phyloP scores from a whole-genome alignment of 1,140 invertebrate genomes.

The Oedothorax gibbosus region DNA sequence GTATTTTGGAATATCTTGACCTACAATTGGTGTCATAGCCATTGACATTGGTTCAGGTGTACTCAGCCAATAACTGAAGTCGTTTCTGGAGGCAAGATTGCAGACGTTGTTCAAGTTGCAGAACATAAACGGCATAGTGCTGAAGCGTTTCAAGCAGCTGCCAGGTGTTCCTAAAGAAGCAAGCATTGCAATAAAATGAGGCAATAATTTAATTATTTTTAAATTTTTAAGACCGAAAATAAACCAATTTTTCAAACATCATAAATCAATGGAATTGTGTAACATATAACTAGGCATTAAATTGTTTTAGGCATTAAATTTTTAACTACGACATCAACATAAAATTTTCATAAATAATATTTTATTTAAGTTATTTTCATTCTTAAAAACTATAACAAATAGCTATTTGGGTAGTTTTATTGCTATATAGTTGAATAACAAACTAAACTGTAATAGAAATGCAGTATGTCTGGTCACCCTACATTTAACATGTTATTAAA shows the following conservation, averaged over 20 bases:
- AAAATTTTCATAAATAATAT: no score
- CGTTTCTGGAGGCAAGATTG: conserved; percentile 89
- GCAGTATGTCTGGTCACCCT: no score
- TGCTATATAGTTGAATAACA: no score
- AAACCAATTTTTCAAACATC: not conserved
- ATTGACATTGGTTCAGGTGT: conserved; percentile 89
- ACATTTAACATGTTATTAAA: no score
- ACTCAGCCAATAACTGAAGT: conserved; percentile 95
- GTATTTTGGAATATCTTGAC: conserved; percentile 83
- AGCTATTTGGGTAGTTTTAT: no score
- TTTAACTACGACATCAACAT: no score
- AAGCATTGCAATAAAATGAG: not conserved
- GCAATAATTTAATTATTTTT: no score
- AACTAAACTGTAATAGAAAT: no score
- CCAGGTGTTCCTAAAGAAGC: conserved; percentile 74
- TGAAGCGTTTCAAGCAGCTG: conserved; percentile 88
- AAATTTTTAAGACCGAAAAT: not conserved
- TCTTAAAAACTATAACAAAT: no score
- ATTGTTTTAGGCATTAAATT: no score
- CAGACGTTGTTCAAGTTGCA: conserved; percentile 92
- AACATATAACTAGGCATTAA: not conserved
- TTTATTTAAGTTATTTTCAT: no score
- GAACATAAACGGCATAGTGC: conserved; percentile 94
- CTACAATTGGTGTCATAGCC: conserved; percentile 87
- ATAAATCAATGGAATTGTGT: not conserved